These are phyloP conservation scores for Pampus argenteus DNA, from an alignment of 2,797 vertebrate genomes.

Conservation along the genomic window DNA sequence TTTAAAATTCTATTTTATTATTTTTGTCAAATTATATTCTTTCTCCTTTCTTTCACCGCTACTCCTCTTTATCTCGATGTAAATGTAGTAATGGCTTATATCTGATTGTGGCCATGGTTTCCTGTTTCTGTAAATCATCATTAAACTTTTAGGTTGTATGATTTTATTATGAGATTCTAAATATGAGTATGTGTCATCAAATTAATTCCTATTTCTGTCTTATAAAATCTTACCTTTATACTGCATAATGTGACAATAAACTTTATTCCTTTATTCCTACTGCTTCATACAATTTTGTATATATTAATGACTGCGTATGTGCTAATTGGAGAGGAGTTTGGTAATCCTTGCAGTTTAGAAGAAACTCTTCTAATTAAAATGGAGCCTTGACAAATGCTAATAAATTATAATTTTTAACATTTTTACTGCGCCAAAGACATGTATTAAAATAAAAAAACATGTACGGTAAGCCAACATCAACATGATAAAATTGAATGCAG, in stretches of 20 bases:
- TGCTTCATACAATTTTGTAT: neutral
- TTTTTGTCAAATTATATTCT: neutral
- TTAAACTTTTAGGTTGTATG: neutral
- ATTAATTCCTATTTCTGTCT: constrained; percentile 5
- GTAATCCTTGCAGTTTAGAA: neutral
- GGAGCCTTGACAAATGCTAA: neutral
- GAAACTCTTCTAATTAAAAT: neutral
- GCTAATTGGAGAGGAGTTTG: neutral
- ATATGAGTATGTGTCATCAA: constrained; percentile 13
- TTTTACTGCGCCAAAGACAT: too few species aligned
- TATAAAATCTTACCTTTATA: neutral
- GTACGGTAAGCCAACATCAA: too few species aligned
- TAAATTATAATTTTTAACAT: neutral
- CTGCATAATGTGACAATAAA: constrained; percentile 39
- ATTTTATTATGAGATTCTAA: constrained; percentile 32
- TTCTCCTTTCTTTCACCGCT: neutral
- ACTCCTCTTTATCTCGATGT: neutral
- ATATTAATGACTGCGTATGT: neutral
- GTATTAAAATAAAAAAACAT: too few species aligned
- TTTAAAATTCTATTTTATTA: neutral
- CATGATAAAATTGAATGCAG: too few species aligned
- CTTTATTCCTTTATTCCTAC: neutral
- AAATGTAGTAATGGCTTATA: neutral
- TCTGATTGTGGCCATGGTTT: neutral
- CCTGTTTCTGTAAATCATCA: neutral